Evolutionary conservation across 1,140 invertebrate genomes (phyloP), one percentile per base, ranked within the genome.

Genomic region (Helicoverpa armigera): DNA sequence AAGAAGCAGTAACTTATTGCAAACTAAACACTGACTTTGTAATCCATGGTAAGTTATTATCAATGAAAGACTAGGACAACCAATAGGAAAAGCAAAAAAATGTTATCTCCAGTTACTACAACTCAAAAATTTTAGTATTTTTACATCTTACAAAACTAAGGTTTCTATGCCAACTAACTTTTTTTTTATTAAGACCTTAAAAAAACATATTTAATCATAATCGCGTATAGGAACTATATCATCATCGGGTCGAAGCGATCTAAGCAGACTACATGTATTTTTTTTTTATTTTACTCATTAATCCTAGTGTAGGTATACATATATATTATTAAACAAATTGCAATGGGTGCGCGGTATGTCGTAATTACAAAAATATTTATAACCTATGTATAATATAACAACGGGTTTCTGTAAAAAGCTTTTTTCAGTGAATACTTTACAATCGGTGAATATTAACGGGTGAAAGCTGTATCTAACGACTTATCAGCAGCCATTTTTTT

Each of bases 181-280:
- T 43, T 43, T 14, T 43, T 43, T 58, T 60, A 74, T 14, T 29
- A 60, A 31, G 60, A 60, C 72, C 43, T 69, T 75, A 56, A 58
- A 56, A 70, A 70, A 74, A 75, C 61, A 54, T 23, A 73, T 73
- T 51, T 18, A 70, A 48, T 63, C 43, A 75, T 67, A 58, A 50
- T 81, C 16, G 35, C 35, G 58, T 61, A 82, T 82, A 82, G 80
- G 80, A 82, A 82, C 80, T 82, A 82, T 82, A 54, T 72, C 56
- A 54, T 72, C 56, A n/a, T 70, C 16, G 35, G 56, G 23, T 65
- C 35, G 80, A 82, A 82, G 80, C 80, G 80, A 82, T 77, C 73
- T 61, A 77, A 76, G 74, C 73, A n/a, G 70, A 53, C 80, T 76
- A 76, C 61, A n/a, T 23, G 29, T 63, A 50, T 60, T 76, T 63